Evolutionary conservation across 1,140 invertebrate species (phyloP), one percentile per base, ranked within the genome.

Genomic region (Leptonema lineaticorne): DNA sequence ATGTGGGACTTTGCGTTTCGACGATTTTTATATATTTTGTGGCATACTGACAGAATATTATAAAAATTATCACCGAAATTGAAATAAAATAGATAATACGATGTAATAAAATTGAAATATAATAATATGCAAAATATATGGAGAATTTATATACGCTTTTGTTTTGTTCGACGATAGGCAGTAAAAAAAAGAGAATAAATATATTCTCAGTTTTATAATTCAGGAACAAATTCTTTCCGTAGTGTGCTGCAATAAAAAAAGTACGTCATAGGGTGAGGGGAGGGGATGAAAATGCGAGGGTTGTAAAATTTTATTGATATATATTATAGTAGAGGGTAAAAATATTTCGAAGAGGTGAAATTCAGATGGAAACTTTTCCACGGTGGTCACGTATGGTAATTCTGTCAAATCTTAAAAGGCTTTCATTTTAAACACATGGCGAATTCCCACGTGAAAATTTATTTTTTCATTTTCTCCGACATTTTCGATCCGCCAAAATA

Each of bases 351-450:
- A 53, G 50, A 53, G 50, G 50, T 26, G 50, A 53, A 53, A 53
- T 53, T 53, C 50, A 53, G 50, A 53, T 53, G 50, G 50, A 53
- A 53, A 53, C 50, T 53, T 53, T 53, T 53, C 50, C 50, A 53
- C 24, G 50, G 24, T 53, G 50, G 50, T 53, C 50, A 53, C 50
- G 50, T 53, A 53, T 53, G 50, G 50, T 53, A 53, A 53, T 53
- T 53, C 50, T 53, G 50, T 53, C 50, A 53, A 53, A 53, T 53
- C 50, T 24, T 53, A 53, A 53, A 53, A 53, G 50, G 50, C 50
- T 53, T 53, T 53, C 50, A 53, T 53, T 53, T 53, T 53, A 53
- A 53, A 53, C 50, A 53, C 50, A 53, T 53, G 50, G 18, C 22
- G 50, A 53, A 53, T 53, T 53, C 50, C 50, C 50, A 53, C 50